Percentiles rank a stretch among this genome's conserved stretches.
Conservation (phyloP, 2,888 invertebrate genomes). For the Pharmacophagus antenor region DNA sequence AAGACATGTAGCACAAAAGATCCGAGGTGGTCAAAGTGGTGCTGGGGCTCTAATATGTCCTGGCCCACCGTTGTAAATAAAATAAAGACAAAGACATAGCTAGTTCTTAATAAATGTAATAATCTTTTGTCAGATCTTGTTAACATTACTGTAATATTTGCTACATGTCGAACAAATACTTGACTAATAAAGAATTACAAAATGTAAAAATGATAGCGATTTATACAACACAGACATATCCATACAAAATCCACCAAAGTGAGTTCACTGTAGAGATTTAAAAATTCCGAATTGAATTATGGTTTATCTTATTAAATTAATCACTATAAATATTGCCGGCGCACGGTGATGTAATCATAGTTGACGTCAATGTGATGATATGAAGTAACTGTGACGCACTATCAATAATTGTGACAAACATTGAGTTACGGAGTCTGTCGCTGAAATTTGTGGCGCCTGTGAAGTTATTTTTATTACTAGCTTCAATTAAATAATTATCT, state of each 20-base stretch:
- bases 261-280: constrained; percentile 12
- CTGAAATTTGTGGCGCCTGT: constrained; percentile 29
- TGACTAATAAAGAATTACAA: too few relatives aligned
- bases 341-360: constrained; percentile 36
- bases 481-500: background rate
- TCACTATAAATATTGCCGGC: constrained; percentile 27
- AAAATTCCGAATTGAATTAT: constrained; percentile 18
- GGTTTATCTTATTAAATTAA: constrained; percentile 30
- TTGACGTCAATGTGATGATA: constrained; percentile 42
- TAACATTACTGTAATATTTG: too few relatives aligned
- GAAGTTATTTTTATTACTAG: constrained; percentile 1
- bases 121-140: too few relatives aligned
- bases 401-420: constrained; percentile 44
- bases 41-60: too few relatives aligned
- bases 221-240: background rate
- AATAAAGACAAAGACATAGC: too few relatives aligned
- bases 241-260: constrained; percentile 16
- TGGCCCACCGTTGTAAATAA: too few relatives aligned
- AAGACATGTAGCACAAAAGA: too few relatives aligned
- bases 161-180: too few relatives aligned
- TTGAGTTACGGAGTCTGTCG: constrained; percentile 48
- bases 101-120: too few relatives aligned
- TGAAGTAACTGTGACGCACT: constrained; percentile 41
- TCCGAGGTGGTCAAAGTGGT: too few relatives aligned
- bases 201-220: too few relatives aligned